phyloP scores from a whole-genome alignment of 2,888 invertebrate genomes.

The Drosophila kuntzei region DNA sequence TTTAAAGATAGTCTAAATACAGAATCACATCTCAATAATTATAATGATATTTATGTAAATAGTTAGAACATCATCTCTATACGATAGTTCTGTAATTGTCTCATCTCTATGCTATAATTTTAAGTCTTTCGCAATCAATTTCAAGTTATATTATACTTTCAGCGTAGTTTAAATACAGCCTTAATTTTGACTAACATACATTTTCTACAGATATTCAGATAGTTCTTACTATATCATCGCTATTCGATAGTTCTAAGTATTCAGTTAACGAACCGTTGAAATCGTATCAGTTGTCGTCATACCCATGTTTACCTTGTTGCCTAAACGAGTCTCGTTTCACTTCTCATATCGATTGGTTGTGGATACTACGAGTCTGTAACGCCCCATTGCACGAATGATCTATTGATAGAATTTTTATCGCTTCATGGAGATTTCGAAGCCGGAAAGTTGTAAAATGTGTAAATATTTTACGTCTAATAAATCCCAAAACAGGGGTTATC shows the following conservation, averaged over 20 bases:
- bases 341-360: conserved; percentile 11
- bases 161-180: too few species aligned
- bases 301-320: conserved; percentile 10
- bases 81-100: background rate
- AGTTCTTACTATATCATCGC: background rate
- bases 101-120: background rate
- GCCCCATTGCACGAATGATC: conserved; percentile 19
- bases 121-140: too few species aligned
- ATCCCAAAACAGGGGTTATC: conserved; percentile 2
- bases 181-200: too few species aligned
- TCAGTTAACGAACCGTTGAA: background rate
- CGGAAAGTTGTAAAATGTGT: conserved; percentile 1
- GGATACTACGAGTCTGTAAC: conserved; percentile 19
- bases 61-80: background rate
- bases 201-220: background rate
- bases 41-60: background rate
- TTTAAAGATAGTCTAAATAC: background rate
- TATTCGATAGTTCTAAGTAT: background rate
- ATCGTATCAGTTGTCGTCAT: conserved; percentile 15
- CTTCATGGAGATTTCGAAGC: background rate
- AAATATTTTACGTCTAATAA: background rate
- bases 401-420: background rate
- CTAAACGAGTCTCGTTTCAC: conserved; percentile 6
- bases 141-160: too few species aligned
- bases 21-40: too few species aligned